Evolutionary conservation across 2,888 invertebrate genomes (phyloP), one percentile per base, ranked within the genome.

Genomic region (Cistogaster globosa): DNA sequence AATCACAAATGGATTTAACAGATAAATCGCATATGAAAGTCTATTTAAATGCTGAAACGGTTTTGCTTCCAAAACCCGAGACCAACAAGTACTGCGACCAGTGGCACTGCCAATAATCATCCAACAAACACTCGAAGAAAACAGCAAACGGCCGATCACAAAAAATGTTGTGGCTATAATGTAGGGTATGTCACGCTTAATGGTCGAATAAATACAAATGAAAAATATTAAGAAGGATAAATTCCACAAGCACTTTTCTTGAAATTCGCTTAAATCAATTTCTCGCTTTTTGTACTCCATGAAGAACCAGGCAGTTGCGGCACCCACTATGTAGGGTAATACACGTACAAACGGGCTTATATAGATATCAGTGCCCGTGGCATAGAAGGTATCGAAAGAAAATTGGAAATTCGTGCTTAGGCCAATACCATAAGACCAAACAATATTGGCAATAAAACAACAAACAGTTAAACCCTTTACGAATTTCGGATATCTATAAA

Each of bases 1-100:
- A 82, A 94, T 93, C 14, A 94, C 87, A 51, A 94, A 89, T 0
- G 95, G 95, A 92, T 95, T 94, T 36, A 94, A 86, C 42, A 95
- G 91, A 88, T 95, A 95, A 45, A 94, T 94, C 63, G 94, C 94
- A 88, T 94, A 95, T 0, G 94, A 94, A 45, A 95, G 88, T 83
- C 94, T 93, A 88, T 94, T 94, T 5, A 94, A 74, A 58, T 93
- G 93, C 72, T 92, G 92, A 74, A 93, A 93, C 0, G 91, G 88
- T 76, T 91, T 91, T 55, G 89, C 89, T 85, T 92, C 92, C 83
- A 92, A 86, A 20, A 92, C 88, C 22, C 91, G 89, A 0, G 92
- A 93, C 92, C 92, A 93, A 90, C 91, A 90, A 12, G 88, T 90
- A 36, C 92, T 94, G 72, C 94, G 92, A 5, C 94, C 93, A 1